Evolutionary conservation across 2,888 invertebrate genomes (phyloP).

Genomic region (Archips crataeganus): DNA sequence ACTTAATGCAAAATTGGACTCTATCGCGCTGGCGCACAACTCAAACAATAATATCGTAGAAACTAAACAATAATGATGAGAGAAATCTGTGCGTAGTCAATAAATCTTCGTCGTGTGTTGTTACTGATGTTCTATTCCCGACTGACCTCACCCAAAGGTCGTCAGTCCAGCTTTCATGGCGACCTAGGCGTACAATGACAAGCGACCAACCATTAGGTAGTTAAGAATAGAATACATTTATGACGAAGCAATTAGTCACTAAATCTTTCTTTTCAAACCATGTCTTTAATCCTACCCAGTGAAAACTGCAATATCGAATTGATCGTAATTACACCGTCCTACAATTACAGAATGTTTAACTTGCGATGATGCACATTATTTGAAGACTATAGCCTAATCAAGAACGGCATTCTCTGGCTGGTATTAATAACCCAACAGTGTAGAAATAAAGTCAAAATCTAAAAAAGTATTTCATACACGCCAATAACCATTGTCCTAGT

Average conservation of each 20-base stretch:
- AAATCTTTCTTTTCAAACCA: too few species aligned
- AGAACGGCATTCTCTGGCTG: neutral
- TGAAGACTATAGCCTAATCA: neutral
- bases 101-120: conserved; percentile 34
- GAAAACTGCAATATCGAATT: too few species aligned
- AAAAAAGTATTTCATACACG: neutral
- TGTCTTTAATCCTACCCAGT: too few species aligned
- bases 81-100: conserved; percentile 29
- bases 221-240: conserved; percentile 15
- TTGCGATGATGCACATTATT: neutral
- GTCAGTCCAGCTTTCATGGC: conserved; percentile 22
- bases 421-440: neutral
- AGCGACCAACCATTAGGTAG: conserved; percentile 7
- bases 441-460: neutral
- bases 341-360: neutral
- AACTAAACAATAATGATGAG: conserved; percentile 18
- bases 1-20: neutral
- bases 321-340: too few species aligned
- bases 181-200: conserved; percentile 21
- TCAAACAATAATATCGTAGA: conserved; percentile 6
- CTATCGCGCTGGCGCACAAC: neutral
- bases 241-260: conserved; percentile 12
- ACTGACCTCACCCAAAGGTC: conserved; percentile 36
- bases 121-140: conserved; percentile 27
- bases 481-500: neutral